Evolutionary conservation across 1,140 invertebrate genomes (phyloP).

Genomic region (Drosophila parvula): DNA sequence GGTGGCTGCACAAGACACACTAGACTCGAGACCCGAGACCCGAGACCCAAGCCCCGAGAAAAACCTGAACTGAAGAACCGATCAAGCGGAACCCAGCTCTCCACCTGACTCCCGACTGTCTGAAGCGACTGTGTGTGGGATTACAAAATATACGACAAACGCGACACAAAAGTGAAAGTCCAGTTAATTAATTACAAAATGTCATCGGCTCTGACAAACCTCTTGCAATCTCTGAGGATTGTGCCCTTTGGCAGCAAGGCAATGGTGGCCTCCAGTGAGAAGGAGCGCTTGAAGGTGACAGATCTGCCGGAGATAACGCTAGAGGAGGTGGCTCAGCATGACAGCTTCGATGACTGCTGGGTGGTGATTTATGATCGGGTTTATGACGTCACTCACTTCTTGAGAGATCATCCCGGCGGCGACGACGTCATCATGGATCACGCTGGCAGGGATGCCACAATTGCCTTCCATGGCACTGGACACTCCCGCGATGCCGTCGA

Average conservation of each 20-base stretch:
- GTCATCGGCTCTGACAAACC: slow-evolving; percentile 70
- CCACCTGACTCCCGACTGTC: slow-evolving; percentile 29
- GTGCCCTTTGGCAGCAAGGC: slow-evolving; percentile 53
- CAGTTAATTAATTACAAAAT: slow-evolving; percentile 46
- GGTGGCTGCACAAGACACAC: slow-evolving; percentile 42
- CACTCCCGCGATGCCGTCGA: slow-evolving; percentile 88
- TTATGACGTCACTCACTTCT: slow-evolving; percentile 90
- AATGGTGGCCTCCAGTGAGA: slow-evolving; percentile 37
- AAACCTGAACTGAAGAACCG: slow-evolving; percentile 46
- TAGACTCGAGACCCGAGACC: background rate
- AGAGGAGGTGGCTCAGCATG: slow-evolving; percentile 88
- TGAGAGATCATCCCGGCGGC: slow-evolving; percentile 93
- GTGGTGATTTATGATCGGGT: slow-evolving; percentile 90
- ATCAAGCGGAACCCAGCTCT: slow-evolving; percentile 39
- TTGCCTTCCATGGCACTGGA: slow-evolving; percentile 92
- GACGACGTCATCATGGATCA: slow-evolving; percentile 93
- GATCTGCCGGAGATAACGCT: slow-evolving; percentile 85
- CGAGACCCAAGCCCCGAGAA: slow-evolving; percentile 13
- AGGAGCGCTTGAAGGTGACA: slow-evolving; percentile 41
- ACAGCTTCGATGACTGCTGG: slow-evolving; percentile 88
- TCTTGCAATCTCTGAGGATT: slow-evolving; percentile 70
- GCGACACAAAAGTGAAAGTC: slow-evolving; percentile 65
- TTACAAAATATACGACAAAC: slow-evolving; percentile 14
- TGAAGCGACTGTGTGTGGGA: slow-evolving; percentile 33
- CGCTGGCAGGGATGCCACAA: slow-evolving; percentile 93